Evolutionary conservation across 2,113 vertebrate genomes (phyloP), one percentile per base, ranked within the genome.

Genomic region (Cynopterus brachyotis): DNA sequence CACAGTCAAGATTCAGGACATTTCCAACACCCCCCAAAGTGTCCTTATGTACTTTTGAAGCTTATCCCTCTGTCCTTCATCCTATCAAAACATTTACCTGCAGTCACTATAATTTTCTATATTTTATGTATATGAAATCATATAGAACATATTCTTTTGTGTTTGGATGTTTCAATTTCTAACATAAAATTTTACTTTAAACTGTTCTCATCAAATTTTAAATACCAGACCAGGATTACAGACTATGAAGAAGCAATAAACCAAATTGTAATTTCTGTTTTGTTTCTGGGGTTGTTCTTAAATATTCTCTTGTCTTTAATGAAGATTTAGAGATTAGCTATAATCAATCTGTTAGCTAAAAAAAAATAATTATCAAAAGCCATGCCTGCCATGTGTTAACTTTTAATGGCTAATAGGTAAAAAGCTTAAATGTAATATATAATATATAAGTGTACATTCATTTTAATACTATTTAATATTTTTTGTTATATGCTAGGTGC

Each of bases 151-250:
- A 67, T 50, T 83, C 62, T 62, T 50, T 45, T 92, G 59, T 40
- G 59, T 75, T 64, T 69, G 20, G 32, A 45, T 95, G 59, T 20
- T 30, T 69, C 37, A 9, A 37, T 62, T 81, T 95, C 75, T 66
- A 85, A 64, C 13, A 59, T n/a, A 66, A 80, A 76, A 28, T 81
- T 55, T 45, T 79, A 91, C 35, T 82, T 89, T 94, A 94, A 96
- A 88, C 32, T 81, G 20, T 80, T 87, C 50, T 88, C 45, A 75
- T 93, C 19, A 81, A 67, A 94, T 87, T 89, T 82, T 81, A 93
- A 87, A 59, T 69, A 89, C 17, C n/a, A 92, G 50, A 91, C 12
- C 7, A 82, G 35, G 37, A 83, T 45, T 96, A 94, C 40, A 69
- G 66, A 19, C 30, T 60, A 1, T 60, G 11, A 19, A 84, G 88